Percentiles rank a stretch among this genome's conserved stretches.
These are phyloP conservation scores for Syritta pipiens DNA, from an alignment of 2,888 invertebrate species.

Conservation along the genomic window DNA sequence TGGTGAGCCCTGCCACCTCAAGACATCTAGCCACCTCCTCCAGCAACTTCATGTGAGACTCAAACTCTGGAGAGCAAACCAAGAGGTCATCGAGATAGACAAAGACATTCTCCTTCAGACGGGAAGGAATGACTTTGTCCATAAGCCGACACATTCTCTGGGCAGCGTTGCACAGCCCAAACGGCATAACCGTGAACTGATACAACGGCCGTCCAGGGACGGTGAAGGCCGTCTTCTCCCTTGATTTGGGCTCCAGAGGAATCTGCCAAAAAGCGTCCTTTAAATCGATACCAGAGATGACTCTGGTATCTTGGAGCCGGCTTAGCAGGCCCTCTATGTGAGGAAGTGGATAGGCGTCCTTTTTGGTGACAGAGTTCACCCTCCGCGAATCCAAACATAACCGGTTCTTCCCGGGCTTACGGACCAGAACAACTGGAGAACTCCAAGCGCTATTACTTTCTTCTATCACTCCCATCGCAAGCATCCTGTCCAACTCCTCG, in stretches of 20 bases:
- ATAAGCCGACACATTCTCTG: conserved; percentile 18
- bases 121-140: conserved; percentile 17
- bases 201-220: too few relatives aligned
- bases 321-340: too few relatives aligned
- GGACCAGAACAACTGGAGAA: too few relatives aligned
- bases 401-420: too few relatives aligned
- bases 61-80: conserved; percentile 4
- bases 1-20: background rate
- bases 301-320: background rate
- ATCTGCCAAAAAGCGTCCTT: conserved; percentile 10
- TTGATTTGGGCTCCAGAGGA: background rate
- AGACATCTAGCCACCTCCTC: background rate
- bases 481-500: conserved; percentile 17
- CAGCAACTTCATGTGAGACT: background rate
- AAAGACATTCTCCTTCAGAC: conserved; percentile 3
- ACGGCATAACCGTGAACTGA: background rate
- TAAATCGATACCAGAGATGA: conserved; percentile 4
- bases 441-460: conserved; percentile 9
- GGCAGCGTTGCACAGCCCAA: background rate
- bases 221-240: too few relatives aligned
- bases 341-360: too few relatives aligned
- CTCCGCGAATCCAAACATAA: too few relatives aligned
- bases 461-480: background rate
- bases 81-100: too few relatives aligned
- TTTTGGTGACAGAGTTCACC: too few relatives aligned